Conservation (phyloP, 2,113 vertebrate species). For the Henicopernis longicauda region DNA sequence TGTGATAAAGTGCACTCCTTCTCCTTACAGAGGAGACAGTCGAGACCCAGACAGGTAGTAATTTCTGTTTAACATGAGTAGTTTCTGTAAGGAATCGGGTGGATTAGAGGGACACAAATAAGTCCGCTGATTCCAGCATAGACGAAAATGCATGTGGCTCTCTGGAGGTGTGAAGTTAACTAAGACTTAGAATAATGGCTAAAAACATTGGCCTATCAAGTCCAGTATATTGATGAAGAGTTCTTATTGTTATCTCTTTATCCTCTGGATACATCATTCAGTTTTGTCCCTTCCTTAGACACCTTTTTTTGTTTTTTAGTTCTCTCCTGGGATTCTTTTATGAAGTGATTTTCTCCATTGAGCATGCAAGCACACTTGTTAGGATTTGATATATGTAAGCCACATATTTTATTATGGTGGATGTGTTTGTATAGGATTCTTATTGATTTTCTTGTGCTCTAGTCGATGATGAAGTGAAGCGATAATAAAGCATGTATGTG, state of each 20-base stretch:
- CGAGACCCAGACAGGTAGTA: rapidly evolving
- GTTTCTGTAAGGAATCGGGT: not conserved
- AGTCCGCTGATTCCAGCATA: not conserved
- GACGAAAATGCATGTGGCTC: not conserved
- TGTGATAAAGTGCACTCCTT: not conserved
- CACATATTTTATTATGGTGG: conserved; percentile 44
- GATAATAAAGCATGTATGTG: conserved; percentile 27
- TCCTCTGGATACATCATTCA: not conserved
- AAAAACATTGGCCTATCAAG: not conserved
- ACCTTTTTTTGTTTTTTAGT: not conserved
- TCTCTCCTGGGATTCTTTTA: conserved; percentile 37
- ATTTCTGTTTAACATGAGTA: not conserved
- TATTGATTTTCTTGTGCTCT: conserved; percentile 49
- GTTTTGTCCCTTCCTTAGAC: not conserved
- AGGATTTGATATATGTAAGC: conserved; percentile 56
- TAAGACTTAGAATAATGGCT: not conserved
- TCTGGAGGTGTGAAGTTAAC: not conserved
- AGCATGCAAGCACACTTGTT: conserved; percentile 47
- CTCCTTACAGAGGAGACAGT: not conserved
- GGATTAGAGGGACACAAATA: not conserved
- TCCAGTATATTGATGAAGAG: not conserved
- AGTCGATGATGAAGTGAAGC: conserved; percentile 42
- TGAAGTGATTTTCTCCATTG: conserved; percentile 37
- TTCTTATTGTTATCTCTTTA: not conserved
- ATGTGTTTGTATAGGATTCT: conserved; percentile 32